Base-by-base conservation (phyloP, 2,797 vertebrate genomes). In the Sardinella longiceps region DNA sequence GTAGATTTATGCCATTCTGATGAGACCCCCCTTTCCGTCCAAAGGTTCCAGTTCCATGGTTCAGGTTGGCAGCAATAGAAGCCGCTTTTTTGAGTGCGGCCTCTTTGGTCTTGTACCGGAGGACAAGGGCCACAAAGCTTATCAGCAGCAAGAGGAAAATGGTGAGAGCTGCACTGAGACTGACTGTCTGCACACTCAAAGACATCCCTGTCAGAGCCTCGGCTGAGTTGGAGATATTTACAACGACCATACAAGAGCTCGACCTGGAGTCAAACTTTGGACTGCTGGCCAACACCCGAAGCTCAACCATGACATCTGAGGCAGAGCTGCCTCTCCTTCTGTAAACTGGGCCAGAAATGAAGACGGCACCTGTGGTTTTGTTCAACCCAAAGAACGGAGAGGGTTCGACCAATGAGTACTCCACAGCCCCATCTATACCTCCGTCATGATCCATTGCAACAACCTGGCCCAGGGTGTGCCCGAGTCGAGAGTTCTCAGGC, bases 341-440 rank as follows among this genome's bases (percentile, higher is more conserved):
- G 83, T 95, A 93, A 45, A 97, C 91, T 33, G 91, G 91, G 66
- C 90, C 92, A 7, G 92, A 93, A 83, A 98, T 93, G 84, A 95
- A 96, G 88, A 99, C 91, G 74, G 87, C 90, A 12, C 98, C 98
- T 6, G 87, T 96, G 1, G 95, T 97, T 92, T 93, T 94, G 91
- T 99, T 96, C 58, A 99, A 87, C 25, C 91, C 95, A 88, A 99
- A 97, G 92, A 97, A 97, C 0, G 88, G 88, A 0, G 97, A 97
- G 2, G 93, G 87, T 45, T 93, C 92, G 25, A 92, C 66, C 74
- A 98, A 92, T 0, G 95, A 96, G 87, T 98, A 99, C 88, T 94
- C 92, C 87, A 99, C 92, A 74, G 96, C n/a, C n/a, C 98, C 98
- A 0, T 99, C 98, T 1, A 95, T 50, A 5, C 98, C 98, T 39